Percentiles rank a stretch among this genome's conserved stretches.
These are phyloP conservation scores for Norana najaformis DNA, from an alignment of 2,888 invertebrate species.

Conservation along the genomic window DNA sequence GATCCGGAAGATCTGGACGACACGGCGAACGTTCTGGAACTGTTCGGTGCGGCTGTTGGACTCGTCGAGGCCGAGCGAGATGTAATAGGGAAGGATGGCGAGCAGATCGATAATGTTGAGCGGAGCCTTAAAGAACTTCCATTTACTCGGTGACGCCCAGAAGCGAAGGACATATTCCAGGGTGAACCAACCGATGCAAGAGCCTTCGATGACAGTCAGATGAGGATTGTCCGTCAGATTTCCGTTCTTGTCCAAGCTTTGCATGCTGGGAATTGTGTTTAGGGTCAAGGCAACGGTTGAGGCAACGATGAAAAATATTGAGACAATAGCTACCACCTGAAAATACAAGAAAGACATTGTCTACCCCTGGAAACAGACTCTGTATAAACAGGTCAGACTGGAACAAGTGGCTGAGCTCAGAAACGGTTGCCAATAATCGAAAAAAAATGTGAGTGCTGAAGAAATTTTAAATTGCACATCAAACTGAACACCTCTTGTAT, in stretches of 20 bases:
- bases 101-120: conserved; percentile 96
- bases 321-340: conserved; percentile 85
- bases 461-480: no score
- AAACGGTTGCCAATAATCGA: no score
- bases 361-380: no score
- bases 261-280: conserved; percentile 96
- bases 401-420: no score
- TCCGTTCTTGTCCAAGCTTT: conserved; percentile 80
- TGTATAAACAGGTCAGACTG: neutral
- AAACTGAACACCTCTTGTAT: no score
- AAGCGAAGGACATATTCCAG: conserved; percentile 94
- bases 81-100: conserved; percentile 97
- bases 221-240: conserved; percentile 53
- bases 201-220: conserved; percentile 95
- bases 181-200: conserved; percentile 99
- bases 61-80: conserved; percentile 93
- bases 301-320: conserved; percentile 98
- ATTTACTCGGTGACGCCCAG: conserved; percentile 97
- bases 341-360: neutral
- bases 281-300: conserved; percentile 98
- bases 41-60: conserved; percentile 76
- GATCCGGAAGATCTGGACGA: conserved; percentile 97
- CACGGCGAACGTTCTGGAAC: conserved; percentile 87
- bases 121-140: conserved; percentile 99
- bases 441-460: no score